Percentiles rank a stretch among this genome's conserved stretches.
Conservation (phyloP, 2,888 invertebrate genomes). For the Tetramorium bicarinatum region DNA sequence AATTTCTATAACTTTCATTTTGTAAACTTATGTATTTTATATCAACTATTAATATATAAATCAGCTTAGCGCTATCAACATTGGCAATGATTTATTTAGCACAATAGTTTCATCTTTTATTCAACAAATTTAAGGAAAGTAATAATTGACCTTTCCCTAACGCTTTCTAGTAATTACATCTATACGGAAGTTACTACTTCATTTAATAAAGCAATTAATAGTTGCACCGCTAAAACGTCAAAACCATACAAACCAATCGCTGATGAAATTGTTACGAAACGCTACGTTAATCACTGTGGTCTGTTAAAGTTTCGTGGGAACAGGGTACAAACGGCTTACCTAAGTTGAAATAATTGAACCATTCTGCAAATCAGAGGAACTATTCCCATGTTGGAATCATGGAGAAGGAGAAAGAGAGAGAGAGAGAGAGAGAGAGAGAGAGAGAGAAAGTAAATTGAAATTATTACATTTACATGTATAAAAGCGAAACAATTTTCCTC, state of each 20-base stretch:
- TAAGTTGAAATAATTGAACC: conserved; percentile 53
- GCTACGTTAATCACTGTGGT: conserved; percentile 29
- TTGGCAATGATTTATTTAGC: neutral
- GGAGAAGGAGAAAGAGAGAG: conserved; percentile 18
- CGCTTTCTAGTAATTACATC: neutral
- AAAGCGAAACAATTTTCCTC: conserved; percentile 31
- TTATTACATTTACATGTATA: neutral
- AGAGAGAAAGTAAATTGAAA: conserved; percentile 40
- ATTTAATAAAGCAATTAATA: conserved; percentile 61
- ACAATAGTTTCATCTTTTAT: neutral
- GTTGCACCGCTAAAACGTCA: conserved; percentile 43
- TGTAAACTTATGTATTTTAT: neutral
- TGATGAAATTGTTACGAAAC: conserved; percentile 66
- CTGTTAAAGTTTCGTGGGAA: conserved; percentile 57
- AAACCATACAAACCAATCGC: conserved; percentile 52
- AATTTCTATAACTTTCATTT: neutral
- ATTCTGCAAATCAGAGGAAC: conserved; percentile 63
- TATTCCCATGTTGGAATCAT: conserved; percentile 17
- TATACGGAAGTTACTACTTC: conserved; percentile 20
- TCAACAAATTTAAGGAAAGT: neutral
- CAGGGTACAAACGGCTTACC: conserved; percentile 40
- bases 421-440: neutral
- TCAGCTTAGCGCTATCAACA: neutral
- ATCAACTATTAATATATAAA: neutral
- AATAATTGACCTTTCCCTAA: neutral